Conservation (phyloP, 37 sponge, comb jelly and placozoan genomes). For the Eunapius fragilis region DNA sequence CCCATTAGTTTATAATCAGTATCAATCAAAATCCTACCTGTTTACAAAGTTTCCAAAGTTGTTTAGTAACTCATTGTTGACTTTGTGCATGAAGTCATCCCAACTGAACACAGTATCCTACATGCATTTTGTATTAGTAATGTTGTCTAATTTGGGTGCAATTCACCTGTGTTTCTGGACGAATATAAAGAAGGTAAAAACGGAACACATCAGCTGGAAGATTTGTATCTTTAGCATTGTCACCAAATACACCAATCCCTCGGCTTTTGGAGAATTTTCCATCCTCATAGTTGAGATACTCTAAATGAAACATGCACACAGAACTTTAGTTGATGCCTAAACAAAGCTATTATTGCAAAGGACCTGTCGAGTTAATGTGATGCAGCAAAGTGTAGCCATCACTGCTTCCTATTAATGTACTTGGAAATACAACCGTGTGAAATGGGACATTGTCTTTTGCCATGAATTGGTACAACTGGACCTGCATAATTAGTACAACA, state of each 20-base stretch:
- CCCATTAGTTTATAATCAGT: too few species aligned
- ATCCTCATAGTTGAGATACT: constrained; percentile 87
- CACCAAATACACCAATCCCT: constrained; percentile 84
- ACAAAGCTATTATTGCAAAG: not conserved
- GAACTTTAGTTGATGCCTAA: not conserved
- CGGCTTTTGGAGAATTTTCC: constrained; percentile 88
- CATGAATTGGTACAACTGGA: constrained; percentile 77
- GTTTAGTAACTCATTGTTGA: constrained; percentile 83
- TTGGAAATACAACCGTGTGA: constrained; percentile 81
- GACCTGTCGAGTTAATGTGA: constrained; percentile 58
- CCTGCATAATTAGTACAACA: not conserved
- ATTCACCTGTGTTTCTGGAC: constrained; percentile 79
- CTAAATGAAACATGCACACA: constrained; percentile 6
- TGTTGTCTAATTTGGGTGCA: too few species aligned
- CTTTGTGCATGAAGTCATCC: constrained; percentile 64
- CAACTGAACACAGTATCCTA: constrained; percentile 84
- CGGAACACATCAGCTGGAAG: constrained; percentile 82
- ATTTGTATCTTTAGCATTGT: constrained; percentile 60
- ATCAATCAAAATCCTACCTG: not conserved
- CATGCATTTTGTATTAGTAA: too few species aligned
- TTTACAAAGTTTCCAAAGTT: constrained; percentile 88
- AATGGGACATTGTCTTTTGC: constrained; percentile 95
- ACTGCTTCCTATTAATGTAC: constrained; percentile 65
- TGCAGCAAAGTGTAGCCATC: constrained; percentile 81
- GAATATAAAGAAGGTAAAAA: constrained; percentile 72